Percentiles rank a stretch among this genome's conserved stretches.
Evolutionary conservation across 2,113 vertebrate genomes (phyloP).

Genomic region (Bubo bubo): DNA sequence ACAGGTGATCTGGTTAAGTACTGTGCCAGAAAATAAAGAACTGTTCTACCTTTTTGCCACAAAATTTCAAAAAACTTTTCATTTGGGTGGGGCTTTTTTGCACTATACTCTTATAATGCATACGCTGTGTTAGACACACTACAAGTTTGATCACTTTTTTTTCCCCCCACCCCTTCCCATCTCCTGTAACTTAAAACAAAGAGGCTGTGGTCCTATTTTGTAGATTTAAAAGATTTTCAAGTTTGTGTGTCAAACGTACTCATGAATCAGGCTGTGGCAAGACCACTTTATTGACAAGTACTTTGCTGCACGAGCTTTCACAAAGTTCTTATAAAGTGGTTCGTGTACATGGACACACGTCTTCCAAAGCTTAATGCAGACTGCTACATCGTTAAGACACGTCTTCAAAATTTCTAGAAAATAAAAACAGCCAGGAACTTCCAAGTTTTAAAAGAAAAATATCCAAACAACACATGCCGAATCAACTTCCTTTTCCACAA

Average conservation of each 20-base stretch:
- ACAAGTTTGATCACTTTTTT: not conserved
- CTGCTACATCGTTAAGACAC: not conserved
- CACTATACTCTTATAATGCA: not conserved
- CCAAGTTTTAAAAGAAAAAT: not conserved
- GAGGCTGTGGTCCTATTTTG: accelerated
- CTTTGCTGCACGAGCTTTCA: not conserved
- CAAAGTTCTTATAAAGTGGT: not conserved
- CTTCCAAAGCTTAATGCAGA: not conserved
- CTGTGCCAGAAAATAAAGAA: not conserved
- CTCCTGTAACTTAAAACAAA: not conserved
- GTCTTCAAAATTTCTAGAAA: not conserved
- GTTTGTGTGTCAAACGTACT: not conserved
- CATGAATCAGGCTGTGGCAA: not conserved
- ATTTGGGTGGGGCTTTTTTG: not conserved
- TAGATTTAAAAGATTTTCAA: not conserved
- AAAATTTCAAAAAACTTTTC: not conserved
- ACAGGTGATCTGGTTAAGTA: not conserved
- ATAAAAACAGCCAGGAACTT: not conserved
- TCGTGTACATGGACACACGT: accelerated
- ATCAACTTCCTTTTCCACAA: not conserved
- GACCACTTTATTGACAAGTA: not conserved
- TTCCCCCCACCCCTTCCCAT: not conserved
- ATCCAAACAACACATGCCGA: not conserved
- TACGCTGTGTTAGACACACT: too few relatives aligned
- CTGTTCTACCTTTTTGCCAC: not conserved